phyloP scores from a whole-genome alignment of 2,797 vertebrate species.

The Chrosomus eos region DNA sequence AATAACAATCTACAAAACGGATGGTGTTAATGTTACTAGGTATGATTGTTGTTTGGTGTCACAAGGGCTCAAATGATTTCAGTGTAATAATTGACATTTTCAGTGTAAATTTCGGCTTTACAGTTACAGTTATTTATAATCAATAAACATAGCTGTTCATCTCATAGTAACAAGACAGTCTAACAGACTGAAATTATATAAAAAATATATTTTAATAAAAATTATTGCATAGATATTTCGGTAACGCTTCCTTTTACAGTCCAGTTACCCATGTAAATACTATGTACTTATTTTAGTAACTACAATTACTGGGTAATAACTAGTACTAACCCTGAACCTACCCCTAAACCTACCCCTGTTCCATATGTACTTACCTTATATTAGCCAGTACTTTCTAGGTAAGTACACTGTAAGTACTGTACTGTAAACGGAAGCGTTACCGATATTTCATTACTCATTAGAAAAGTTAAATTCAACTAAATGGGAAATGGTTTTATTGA shows the following conservation, averaged over 20 bases:
- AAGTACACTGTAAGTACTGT: no score
- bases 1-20: neutral
- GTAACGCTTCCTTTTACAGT: no score
- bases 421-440: no score
- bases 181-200: neutral
- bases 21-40: neutral
- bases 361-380: no score
- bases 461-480: slow-evolving; percentile 1
- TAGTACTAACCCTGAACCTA: no score
- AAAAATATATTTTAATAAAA: neutral
- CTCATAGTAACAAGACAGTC: neutral
- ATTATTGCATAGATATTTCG: neutral
- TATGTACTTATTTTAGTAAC: no score
- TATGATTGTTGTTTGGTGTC: neutral
- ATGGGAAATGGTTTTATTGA: neutral
- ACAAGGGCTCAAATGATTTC: slow-evolving; percentile 1
- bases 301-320: no score
- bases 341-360: no score
- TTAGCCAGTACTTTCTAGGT: no score
- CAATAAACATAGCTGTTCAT: slow-evolving; percentile 7
- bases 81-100: neutral
- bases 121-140: neutral
- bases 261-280: no score
- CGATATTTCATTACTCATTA: neutral
- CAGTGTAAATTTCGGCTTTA: neutral